phyloP scores from a whole-genome alignment of 2,888 invertebrate genomes.

The Paralinhomoeus sp. region DNA sequence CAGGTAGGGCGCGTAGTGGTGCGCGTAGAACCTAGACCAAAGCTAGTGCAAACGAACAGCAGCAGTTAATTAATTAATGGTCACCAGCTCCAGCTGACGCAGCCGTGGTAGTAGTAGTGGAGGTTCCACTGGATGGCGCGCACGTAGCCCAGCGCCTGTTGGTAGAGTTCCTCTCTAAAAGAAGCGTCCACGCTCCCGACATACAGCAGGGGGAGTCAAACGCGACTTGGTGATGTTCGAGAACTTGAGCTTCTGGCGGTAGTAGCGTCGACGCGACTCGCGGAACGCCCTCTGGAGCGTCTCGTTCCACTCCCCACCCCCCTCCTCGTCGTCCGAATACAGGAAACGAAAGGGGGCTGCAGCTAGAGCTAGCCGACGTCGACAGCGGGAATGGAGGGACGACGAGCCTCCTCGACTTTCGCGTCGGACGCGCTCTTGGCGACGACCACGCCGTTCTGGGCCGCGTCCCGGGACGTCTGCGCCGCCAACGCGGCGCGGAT shows the following conservation, averaged over 20 bases:
- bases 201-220: neutral
- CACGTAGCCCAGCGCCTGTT: conserved; percentile 67
- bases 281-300: conserved; percentile 44
- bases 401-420: too few species aligned
- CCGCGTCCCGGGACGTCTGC: too few species aligned
- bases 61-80: conserved; percentile 5
- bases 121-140: conserved; percentile 87
- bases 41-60: neutral
- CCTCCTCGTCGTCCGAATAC: too few species aligned
- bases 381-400: too few species aligned
- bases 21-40: conserved; percentile 45
- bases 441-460: too few species aligned
- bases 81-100: conserved; percentile 92
- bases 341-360: too few species aligned
- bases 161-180: conserved; percentile 47
- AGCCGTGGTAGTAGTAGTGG: conserved; percentile 83
- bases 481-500: too few species aligned
- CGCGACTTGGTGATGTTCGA: conserved; percentile 51
- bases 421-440: too few species aligned
- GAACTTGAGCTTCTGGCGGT: conserved; percentile 64
- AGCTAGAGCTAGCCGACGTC: too few species aligned
- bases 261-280: conserved; percentile 67
- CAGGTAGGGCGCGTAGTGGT: conserved; percentile 86
- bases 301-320: conserved; percentile 14
- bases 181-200: neutral